phyloP scores from a whole-genome alignment of 2,888 invertebrate species.

The Torymus texanus region DNA sequence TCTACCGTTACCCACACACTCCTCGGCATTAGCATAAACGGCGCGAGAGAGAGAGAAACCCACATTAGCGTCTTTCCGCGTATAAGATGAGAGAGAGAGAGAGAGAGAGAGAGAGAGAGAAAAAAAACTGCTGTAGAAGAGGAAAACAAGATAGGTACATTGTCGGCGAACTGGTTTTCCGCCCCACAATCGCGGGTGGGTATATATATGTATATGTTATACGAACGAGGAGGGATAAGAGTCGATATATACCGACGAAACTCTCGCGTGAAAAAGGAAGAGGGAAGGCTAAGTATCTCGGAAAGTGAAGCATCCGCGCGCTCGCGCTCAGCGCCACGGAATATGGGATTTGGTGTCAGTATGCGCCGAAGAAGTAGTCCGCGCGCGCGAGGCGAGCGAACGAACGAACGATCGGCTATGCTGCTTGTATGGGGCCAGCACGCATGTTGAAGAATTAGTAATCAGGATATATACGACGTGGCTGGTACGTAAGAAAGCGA shows the following conservation, averaged over 20 bases:
- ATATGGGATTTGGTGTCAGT: constrained; percentile 74
- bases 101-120: no score
- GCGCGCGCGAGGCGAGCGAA: constrained; percentile 34
- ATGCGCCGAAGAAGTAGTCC: constrained; percentile 70
- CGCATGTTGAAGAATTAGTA: constrained; percentile 67
- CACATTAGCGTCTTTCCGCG: neutral
- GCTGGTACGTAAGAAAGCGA: no score
- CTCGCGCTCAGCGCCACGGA: constrained; percentile 56
- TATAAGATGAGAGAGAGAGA: no score
- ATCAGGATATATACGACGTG: constrained; percentile 66
- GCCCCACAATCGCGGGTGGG: no score
- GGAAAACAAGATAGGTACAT: constrained; percentile 24
- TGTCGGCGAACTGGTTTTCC: constrained; percentile 36
- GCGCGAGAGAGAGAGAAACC: constrained; percentile 28
- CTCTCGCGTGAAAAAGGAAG: neutral
- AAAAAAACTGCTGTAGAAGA: constrained; percentile 7
- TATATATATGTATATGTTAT: no score
- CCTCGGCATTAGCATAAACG: constrained; percentile 46
- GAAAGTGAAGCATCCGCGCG: constrained; percentile 49
- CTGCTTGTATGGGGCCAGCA: constrained; percentile 19
- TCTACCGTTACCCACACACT: constrained; percentile 44
- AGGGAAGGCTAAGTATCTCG: constrained; percentile 23
- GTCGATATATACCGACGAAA: neutral
- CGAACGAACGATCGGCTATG: neutral
- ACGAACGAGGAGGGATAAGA: no score